Conservation (phyloP, 2,888 invertebrate genomes). For the Polietes domitor region DNA sequence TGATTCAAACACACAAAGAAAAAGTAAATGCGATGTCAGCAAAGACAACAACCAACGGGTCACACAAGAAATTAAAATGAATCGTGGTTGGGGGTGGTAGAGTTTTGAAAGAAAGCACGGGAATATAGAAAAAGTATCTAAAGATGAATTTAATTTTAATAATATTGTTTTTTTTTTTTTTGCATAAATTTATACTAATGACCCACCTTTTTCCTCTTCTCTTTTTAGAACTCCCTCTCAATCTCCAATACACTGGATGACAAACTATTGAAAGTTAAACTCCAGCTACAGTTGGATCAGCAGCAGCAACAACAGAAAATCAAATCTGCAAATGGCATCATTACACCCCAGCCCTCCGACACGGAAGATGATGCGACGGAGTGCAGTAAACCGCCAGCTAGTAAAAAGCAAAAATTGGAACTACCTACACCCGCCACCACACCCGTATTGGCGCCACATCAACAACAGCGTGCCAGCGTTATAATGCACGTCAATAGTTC, state of each 20-base stretch:
- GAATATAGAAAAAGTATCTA: no score
- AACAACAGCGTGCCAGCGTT: conserved; percentile 85
- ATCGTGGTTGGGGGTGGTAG: no score
- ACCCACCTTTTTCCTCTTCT: conserved; percentile 16
- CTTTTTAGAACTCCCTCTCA: conserved; percentile 49
- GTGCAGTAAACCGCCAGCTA: conserved; percentile 78
- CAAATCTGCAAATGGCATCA: conserved; percentile 73
- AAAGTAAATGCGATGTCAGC: background rate
- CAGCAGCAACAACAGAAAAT: conserved; percentile 53
- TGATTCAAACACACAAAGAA: no score
- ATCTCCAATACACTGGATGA: conserved; percentile 71
- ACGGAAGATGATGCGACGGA: conserved; percentile 87
- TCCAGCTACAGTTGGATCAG: conserved; percentile 70
- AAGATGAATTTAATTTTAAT: no score
- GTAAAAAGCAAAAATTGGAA: conserved; percentile 80
- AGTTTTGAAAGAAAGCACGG: no score
- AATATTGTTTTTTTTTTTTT: no score
- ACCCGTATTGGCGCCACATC: conserved; percentile 75
- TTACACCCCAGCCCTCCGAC: conserved; percentile 93
- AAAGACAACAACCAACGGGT: background rate
- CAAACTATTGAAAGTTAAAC: conserved; percentile 75
- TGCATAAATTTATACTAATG: background rate
- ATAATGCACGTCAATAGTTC: conserved; percentile 93
- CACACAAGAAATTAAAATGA: background rate
- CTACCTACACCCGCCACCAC: conserved; percentile 72